Conservation (phyloP, 2,797 vertebrate species). For the Urosaurus nigricauda region DNA sequence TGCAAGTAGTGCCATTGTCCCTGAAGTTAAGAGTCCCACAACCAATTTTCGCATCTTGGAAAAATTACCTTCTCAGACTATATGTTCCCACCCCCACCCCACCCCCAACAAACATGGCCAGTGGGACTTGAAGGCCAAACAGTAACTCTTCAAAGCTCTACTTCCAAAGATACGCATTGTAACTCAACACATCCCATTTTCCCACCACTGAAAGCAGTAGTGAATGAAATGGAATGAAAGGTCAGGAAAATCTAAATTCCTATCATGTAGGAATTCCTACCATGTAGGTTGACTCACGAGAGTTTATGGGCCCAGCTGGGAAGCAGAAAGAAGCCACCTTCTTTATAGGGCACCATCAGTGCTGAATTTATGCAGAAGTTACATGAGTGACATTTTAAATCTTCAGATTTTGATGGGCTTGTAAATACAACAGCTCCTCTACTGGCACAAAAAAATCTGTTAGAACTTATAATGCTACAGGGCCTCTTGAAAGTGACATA, state of each 20-base stretch:
- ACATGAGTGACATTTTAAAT: not conserved
- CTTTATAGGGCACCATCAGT: not conserved
- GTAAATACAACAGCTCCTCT: not conserved
- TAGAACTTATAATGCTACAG: not conserved
- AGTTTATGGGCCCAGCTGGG: not conserved
- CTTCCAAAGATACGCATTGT: not conserved
- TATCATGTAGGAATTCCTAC: too few relatives aligned
- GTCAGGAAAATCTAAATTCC: not conserved
- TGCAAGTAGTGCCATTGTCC: not conserved
- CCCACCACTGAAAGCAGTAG: not conserved
- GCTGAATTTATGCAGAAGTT: not conserved
- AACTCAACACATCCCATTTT: not conserved
- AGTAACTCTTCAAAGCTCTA: not conserved
- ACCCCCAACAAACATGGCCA: too few relatives aligned
- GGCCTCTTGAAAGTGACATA: not conserved
- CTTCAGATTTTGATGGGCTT: not conserved
- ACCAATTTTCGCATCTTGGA: too few relatives aligned
- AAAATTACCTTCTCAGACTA: too few relatives aligned
- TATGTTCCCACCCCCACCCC: too few relatives aligned
- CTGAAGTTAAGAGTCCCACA: not conserved
- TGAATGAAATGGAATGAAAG: too few relatives aligned
- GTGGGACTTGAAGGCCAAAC: not conserved
- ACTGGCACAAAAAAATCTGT: not conserved
- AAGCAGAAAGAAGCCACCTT: too few relatives aligned
- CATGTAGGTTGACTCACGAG: not conserved